Conservation (phyloP, 2,113 vertebrate species). For the Eonycteris spelaea region DNA sequence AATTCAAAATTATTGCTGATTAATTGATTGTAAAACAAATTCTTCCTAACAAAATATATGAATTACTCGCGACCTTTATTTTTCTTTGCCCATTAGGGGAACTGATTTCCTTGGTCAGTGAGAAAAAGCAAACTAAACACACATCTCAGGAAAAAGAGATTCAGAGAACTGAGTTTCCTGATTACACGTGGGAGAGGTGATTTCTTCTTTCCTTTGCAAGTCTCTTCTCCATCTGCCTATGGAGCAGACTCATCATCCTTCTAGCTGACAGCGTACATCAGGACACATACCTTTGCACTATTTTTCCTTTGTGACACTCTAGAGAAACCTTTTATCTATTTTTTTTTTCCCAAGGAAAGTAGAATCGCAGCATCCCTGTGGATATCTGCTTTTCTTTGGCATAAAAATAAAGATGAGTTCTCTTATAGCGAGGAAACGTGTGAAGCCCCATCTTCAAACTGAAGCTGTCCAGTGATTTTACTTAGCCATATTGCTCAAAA, state of each 20-base stretch:
- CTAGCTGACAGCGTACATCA: background rate
- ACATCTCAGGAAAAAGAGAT: background rate
- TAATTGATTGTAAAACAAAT: background rate
- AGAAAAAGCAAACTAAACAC: background rate
- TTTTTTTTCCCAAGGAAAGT: background rate
- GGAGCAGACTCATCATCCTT: background rate
- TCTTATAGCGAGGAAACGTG: background rate
- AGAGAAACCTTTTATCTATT: background rate
- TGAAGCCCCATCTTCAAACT: background rate
- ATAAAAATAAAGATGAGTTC: background rate
- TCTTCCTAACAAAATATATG: background rate
- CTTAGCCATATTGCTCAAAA: background rate
- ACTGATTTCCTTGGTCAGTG: background rate
- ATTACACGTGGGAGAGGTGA: background rate
- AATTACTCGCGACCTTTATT: background rate
- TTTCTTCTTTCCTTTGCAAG: background rate
- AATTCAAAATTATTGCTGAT: background rate
- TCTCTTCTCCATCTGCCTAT: background rate
- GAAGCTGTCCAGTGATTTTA: background rate
- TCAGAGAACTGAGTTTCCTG: background rate
- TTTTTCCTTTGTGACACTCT: background rate
- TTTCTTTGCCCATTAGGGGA: background rate
- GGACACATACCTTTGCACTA: background rate
- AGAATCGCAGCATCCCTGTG: background rate
- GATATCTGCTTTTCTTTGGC: background rate